Evolutionary conservation across 2,888 invertebrate genomes (phyloP).

Genomic region (Esperia sulphurella): DNA sequence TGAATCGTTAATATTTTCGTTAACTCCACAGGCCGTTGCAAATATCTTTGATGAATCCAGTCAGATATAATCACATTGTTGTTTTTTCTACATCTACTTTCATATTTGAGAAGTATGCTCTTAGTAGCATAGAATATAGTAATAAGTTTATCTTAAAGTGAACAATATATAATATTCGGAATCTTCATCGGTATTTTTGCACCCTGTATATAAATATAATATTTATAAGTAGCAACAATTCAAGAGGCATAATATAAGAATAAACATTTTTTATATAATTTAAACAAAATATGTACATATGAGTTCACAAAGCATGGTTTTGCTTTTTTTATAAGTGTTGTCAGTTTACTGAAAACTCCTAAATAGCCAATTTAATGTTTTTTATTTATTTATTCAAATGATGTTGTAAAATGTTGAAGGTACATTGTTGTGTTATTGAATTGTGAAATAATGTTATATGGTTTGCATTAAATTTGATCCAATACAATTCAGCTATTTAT

Average conservation of each 20-base stretch:
- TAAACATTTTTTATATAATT: slow-evolving; percentile 5
- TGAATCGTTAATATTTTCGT: no score
- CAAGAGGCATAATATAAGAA: slow-evolving; percentile 51
- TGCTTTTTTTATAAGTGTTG: slow-evolving; percentile 27
- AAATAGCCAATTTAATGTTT: slow-evolving; percentile 26
- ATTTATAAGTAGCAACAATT: slow-evolving; percentile 56
- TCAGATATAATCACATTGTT: no score
- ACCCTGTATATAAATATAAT: slow-evolving; percentile 6
- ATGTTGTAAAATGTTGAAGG: slow-evolving; percentile 29
- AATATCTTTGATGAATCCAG: no score
- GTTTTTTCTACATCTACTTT: no score
- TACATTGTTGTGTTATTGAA: slow-evolving; percentile 20
- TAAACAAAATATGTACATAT: slow-evolving; percentile 1
- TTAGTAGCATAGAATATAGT: no score
- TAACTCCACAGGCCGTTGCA: no score
- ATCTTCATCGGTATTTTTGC: background rate
- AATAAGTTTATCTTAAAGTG: no score
- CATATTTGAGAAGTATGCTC: no score
- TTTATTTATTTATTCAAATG: slow-evolving; percentile 32
- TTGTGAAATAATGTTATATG: slow-evolving; percentile 6
- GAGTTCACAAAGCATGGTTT: background rate
- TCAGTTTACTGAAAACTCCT: slow-evolving; percentile 23
- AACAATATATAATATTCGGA: background rate
- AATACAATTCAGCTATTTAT: no score
- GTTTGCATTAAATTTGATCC: slow-evolving; percentile 4